Evolutionary conservation across 2,797 vertebrate species (phyloP), one percentile per base, ranked within the genome.

Genomic region (Pyrocephalus nanus): DNA sequence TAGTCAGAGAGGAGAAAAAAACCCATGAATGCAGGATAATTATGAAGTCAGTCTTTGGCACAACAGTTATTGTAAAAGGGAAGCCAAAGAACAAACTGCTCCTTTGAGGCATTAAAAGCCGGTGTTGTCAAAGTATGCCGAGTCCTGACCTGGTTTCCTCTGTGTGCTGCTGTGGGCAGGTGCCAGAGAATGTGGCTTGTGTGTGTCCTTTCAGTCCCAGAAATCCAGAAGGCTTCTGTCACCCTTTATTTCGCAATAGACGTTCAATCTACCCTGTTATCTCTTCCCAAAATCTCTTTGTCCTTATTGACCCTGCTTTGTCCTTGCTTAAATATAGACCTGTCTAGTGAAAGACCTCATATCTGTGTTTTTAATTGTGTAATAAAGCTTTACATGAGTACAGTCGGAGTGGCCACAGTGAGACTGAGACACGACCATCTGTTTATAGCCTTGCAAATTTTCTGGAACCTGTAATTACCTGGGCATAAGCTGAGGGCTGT

Each of bases 11-110:
- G 29, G 38, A 83, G n/a, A n/a, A 34, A 50, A 82, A 74, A 91
- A 25, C 3, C 2, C 1, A 6, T 5, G 38, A 77, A 57, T 32
- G 32, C 73, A 58, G 78, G 79, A 51, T 92, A 91, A 92, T 95
- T 95, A 91, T 61, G 6, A 87, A 96, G 53, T 69, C 74, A 72
- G 55, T 86, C 73, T 80, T 40, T 73, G 76, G 85, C 82, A 71
- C 27, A 43, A 42, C 48, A 79, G 25, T 55, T 88, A 29, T 53
- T 76, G 54, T 70, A 30, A 71, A 91, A 73, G 48, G n/a, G 22
- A 53, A 85, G 40, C 50, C 32, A 86, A 54, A 85, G 75, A 83
- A 32, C n/a, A 45, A 1, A 5, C 21, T 91, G n/a, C 23, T 91
- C 73, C 76, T 93, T 18, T 61, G 79, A 92, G 91, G n/a, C 47